phyloP scores from a whole-genome alignment of 2,888 invertebrate genomes.

The Eurois occulta region DNA sequence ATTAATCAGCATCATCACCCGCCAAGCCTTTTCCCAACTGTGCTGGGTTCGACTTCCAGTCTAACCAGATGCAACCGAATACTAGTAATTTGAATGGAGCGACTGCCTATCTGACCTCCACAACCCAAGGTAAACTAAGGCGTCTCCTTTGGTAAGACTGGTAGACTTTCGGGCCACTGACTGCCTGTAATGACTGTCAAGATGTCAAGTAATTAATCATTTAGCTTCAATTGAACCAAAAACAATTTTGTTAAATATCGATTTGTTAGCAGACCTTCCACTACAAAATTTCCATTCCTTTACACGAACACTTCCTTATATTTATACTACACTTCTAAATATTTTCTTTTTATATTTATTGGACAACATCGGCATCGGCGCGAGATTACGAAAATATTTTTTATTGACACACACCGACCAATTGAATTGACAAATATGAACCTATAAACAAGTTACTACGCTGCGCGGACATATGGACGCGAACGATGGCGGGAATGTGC shows the following conservation, averaged over 20 bases:
- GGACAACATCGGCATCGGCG: constrained; percentile 32
- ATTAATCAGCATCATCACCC: background rate
- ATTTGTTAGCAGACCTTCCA: background rate
- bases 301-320: constrained; percentile 9
- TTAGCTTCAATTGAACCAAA: background rate
- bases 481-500: constrained; percentile 4
- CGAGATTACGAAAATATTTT: constrained; percentile 67
- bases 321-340: constrained; percentile 14
- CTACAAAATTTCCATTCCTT: constrained; percentile 2
- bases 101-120: too few relatives aligned
- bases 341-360: constrained; percentile 34
- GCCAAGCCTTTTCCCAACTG: too few relatives aligned
- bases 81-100: too few relatives aligned
- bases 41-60: too few relatives aligned
- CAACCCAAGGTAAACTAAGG: too few relatives aligned
- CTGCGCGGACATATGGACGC: constrained; percentile 56
- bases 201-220: background rate
- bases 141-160: too few relatives aligned
- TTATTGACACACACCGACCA: constrained; percentile 71
- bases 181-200: too few relatives aligned
- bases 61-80: too few relatives aligned
- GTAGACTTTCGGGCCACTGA: too few relatives aligned
- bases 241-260: background rate
- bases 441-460: constrained; percentile 74
- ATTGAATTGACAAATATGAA: constrained; percentile 76